Conservation (phyloP, 2,113 vertebrate genomes). For the Eretmochelys imbricata region DNA sequence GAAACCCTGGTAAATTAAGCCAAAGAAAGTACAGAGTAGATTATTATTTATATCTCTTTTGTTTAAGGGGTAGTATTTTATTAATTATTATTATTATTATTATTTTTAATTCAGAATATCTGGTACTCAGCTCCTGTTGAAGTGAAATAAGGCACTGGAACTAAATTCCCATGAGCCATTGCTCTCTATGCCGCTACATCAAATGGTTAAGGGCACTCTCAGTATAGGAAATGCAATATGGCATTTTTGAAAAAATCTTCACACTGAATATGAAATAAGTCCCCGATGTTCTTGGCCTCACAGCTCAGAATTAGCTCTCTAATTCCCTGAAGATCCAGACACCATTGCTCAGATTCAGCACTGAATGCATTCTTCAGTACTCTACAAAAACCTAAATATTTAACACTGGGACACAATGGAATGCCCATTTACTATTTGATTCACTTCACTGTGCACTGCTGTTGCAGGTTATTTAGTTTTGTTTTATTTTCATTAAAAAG, state of each 20-base stretch:
- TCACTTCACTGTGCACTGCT: not conserved
- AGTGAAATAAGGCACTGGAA: not conserved
- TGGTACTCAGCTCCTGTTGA: not conserved
- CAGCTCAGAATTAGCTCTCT: not conserved
- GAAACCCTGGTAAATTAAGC: not conserved
- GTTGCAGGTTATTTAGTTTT: not conserved
- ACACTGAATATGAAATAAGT: not conserved
- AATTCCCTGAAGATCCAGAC: not conserved
- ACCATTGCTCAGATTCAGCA: not conserved
- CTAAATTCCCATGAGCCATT: not conserved
- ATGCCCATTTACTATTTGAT: not conserved
- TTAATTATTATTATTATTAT: not conserved
- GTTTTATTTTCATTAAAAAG: not conserved
- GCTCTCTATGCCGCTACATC: not conserved
- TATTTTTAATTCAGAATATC: not conserved
- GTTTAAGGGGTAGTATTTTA: not conserved
- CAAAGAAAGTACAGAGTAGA: not conserved
- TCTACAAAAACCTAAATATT: not conserved
- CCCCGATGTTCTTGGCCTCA: accelerated
- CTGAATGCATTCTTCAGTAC: not conserved
- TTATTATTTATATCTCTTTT: not conserved
- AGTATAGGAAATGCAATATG: not conserved
- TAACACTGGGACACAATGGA: not conserved
- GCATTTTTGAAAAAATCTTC: not conserved
- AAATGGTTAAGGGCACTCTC: not conserved